Percentiles rank a stretch among this genome's conserved stretches.
Evolutionary conservation across 2,797 vertebrate species (phyloP).

Genomic region (Macrochelys suwanniensis): DNA sequence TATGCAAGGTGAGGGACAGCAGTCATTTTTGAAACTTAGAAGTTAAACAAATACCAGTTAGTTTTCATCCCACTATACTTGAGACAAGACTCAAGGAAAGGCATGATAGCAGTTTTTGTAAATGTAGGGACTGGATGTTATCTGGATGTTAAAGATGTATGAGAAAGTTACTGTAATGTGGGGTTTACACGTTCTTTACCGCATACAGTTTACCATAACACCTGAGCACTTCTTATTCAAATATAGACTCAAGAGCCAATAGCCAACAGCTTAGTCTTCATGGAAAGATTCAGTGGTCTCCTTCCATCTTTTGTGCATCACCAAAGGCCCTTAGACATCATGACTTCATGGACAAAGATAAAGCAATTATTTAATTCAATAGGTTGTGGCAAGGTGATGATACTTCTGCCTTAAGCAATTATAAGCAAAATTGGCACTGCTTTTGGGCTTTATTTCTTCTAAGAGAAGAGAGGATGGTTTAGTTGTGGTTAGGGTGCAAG

Average conservation of each 20-base stretch:
- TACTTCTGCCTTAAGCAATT: background rate
- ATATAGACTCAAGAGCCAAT: background rate
- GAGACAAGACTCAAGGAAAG: conserved; percentile 64
- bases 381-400: conserved; percentile 4
- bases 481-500: background rate
- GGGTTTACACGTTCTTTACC: background rate
- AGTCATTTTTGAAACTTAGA: conserved; percentile 64
- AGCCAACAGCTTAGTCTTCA: background rate
- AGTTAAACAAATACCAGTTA: conserved; percentile 42
- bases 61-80: background rate
- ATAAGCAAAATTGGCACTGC: conserved; percentile 3
- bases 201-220: background rate
- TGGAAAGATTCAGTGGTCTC: background rate
- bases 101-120: conserved; percentile 51
- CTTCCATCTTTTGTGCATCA: background rate
- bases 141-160: background rate
- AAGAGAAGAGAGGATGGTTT: background rate
- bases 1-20: conserved; percentile 58
- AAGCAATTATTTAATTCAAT: background rate
- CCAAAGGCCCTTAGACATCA: background rate
- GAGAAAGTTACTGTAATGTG: conserved; percentile 12
- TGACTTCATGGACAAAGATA: background rate
- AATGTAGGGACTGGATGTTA: background rate
- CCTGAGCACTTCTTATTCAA: background rate
- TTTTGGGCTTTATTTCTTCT: background rate